Base-by-base conservation (phyloP, 2,113 vertebrate species). In the Parus major region DNA sequence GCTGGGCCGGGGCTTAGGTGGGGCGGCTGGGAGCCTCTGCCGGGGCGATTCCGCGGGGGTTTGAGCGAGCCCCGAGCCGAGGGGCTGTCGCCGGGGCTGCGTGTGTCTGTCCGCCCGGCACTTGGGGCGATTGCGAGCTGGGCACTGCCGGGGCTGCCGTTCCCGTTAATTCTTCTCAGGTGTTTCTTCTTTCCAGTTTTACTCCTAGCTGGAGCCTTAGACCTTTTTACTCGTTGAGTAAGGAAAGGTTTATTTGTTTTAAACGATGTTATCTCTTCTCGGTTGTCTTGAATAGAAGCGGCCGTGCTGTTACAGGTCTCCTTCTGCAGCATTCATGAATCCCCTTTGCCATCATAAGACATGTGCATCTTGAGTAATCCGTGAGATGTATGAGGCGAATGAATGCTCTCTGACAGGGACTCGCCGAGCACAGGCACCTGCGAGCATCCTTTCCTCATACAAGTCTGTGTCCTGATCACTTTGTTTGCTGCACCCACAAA, bases 181-280 rank as follows among this genome's bases (percentile, higher is more conserved):
- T 93, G 86, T 73, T 77, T 73, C 50, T 73, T 86, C 89, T 96
- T 92, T 33, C 25, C 49, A 91, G 27, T 94, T 94, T 92, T 86
- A 61, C 59, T 84, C 82, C 23, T 79, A 44, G 87, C 82, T 71
- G 89, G 86, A 72, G 63, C 59, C 70, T 64, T 41, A 11, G 65
- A 76, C 35, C 9, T 63, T 72, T 55, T 75, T 17, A 8, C 31
- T 66, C 41, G 55, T 53, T 35, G 73, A 28, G 65, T 24, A 85
- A 63, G 42, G 39, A 33, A 72, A 60, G 39, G 8, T 72, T 76
- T 69, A 21, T 82, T 75, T 61, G 5, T 69, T 72, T 69, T 16
- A 20, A 44, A 50, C n/a, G 2, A 7, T 66, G 49, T 55, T 69
- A 5, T 28, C 35, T 33, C 44, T 66, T 68, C 44, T 65, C 22